A percentile compares a stretch with the other conserved stretches of the same genome.
Evolutionary conservation across 1,140 invertebrate genomes (phyloP).

Genomic region (Rhynchophorus ferrugineus): DNA sequence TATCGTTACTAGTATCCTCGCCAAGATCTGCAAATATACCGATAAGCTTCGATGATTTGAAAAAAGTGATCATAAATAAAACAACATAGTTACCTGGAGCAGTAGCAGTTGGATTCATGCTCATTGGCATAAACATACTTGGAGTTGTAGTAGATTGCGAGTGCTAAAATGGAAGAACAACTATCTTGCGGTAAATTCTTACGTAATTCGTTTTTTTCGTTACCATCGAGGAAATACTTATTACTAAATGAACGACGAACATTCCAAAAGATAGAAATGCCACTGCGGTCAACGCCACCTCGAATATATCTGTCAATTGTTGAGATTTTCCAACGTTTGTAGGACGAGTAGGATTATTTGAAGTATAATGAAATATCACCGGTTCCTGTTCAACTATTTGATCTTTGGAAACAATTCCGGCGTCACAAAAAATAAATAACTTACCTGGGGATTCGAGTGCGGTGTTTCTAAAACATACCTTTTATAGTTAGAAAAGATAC

Average conservation of each 20-base stretch:
- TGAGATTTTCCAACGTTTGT: slow-evolving; percentile 46
- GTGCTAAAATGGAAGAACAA: background rate
- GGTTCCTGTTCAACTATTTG: background rate
- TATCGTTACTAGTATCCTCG: too few species aligned
- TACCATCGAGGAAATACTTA: slow-evolving; percentile 57
- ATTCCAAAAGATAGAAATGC: slow-evolving; percentile 72
- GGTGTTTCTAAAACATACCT: too few species aligned
- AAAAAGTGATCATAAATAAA: too few species aligned
- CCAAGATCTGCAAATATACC: too few species aligned
- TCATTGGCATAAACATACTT: background rate
- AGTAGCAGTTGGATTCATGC: background rate
- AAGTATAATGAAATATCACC: slow-evolving; percentile 10
- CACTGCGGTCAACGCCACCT: slow-evolving; percentile 67
- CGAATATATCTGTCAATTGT: slow-evolving; percentile 62
- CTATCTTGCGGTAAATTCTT: too few species aligned
- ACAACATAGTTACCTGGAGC: background rate
- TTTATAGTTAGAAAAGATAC: too few species aligned
- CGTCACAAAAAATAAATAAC: too few species aligned
- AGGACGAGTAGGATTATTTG: slow-evolving; percentile 34
- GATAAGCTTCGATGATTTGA: too few species aligned
- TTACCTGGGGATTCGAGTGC: too few species aligned
- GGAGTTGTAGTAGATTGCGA: background rate
- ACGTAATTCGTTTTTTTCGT: slow-evolving; percentile 10
- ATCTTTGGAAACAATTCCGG: background rate
- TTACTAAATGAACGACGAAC: slow-evolving; percentile 65